Conservation (phyloP, 2,797 vertebrate genomes). For the Pyrrhura leucotis region DNA sequence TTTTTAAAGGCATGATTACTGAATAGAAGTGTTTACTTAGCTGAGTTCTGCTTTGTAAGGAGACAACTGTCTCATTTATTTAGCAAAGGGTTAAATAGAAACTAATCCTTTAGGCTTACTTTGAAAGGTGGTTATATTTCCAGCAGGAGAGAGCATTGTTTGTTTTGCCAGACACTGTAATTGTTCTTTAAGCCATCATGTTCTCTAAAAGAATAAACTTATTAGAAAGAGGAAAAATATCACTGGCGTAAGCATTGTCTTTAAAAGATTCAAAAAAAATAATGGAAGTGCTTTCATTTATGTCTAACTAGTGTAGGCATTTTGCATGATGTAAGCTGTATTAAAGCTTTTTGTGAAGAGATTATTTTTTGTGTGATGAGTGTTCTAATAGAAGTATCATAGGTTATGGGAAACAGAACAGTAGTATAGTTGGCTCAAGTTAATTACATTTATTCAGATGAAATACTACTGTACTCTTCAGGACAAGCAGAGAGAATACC, state of each 20-base stretch:
- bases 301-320: constrained; percentile 49
- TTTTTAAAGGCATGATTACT: constrained; percentile 46
- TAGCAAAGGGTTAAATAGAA: constrained; percentile 40
- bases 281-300: constrained; percentile 49
- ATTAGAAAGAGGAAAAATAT: constrained; percentile 20
- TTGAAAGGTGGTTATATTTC: constrained; percentile 50
- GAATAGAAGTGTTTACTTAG: constrained; percentile 27
- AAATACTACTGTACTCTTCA: constrained; percentile 57
- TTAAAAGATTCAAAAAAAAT: constrained; percentile 47
- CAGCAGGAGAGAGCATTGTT: constrained; percentile 12
- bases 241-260: neutral
- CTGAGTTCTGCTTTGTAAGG: constrained; percentile 40
- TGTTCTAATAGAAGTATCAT: constrained; percentile 58
- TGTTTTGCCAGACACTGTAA: constrained; percentile 32
- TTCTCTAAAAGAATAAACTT: constrained; percentile 41
- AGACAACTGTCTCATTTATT: constrained; percentile 3
- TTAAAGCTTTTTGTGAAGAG: constrained; percentile 69
- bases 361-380: constrained; percentile 56
- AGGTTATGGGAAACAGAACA: constrained; percentile 50
- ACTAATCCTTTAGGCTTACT: constrained; percentile 48
- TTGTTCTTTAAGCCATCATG: constrained; percentile 29
- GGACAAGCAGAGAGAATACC: constrained; percentile 45
- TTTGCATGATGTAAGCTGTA: constrained; percentile 46
- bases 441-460: constrained; percentile 73
- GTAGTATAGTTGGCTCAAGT: constrained; percentile 53